Percentiles rank a stretch among this genome's conserved stretches.
These are phyloP conservation scores for Scaeva pyrastri DNA, from an alignment of 2,888 invertebrate species.

Conservation along the genomic window DNA sequence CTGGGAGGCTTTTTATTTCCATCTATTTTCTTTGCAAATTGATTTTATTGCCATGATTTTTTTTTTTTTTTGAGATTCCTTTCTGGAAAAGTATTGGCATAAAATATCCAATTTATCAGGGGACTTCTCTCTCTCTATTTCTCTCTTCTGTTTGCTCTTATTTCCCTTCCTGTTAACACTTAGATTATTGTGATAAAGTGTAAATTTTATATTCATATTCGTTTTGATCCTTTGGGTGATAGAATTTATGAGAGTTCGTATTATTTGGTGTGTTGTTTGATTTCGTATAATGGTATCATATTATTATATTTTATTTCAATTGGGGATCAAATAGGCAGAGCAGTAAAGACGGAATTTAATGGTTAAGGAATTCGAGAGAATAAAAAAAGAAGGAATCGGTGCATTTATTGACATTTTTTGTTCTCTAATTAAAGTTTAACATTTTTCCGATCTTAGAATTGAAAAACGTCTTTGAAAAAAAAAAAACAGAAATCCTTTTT, in stretches of 20 bases:
- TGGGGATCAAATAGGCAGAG: background rate
- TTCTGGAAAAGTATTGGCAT: constrained; percentile 7
- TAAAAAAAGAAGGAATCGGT: background rate
- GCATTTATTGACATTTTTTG: background rate
- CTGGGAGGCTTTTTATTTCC: constrained; percentile 5
- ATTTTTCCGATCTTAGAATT: no score
- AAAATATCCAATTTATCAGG: constrained; percentile 35
- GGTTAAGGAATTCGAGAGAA: background rate
- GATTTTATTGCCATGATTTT: constrained; percentile 16
- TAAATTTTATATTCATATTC: constrained; percentile 2
- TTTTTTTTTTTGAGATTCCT: background rate
- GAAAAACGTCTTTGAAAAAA: no score
- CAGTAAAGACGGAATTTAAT: background rate
- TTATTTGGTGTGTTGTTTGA: constrained; percentile 15
- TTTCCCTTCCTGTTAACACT: background rate
- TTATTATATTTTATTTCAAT: constrained; percentile 15
- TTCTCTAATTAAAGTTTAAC: no score
- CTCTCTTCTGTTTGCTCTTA: background rate
- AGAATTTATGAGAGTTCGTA: constrained; percentile 32
- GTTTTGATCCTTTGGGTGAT: constrained; percentile 18
- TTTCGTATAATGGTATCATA: constrained; percentile 15
- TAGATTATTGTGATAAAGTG: constrained; percentile 16
- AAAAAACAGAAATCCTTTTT: no score
- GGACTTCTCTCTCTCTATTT: background rate
- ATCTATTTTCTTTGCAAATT: constrained; percentile 20